Evolutionary conservation across 2,113 vertebrate species (phyloP), one percentile per base, ranked within the genome.

Genomic region (Ictidomys tridecemlineatus): DNA sequence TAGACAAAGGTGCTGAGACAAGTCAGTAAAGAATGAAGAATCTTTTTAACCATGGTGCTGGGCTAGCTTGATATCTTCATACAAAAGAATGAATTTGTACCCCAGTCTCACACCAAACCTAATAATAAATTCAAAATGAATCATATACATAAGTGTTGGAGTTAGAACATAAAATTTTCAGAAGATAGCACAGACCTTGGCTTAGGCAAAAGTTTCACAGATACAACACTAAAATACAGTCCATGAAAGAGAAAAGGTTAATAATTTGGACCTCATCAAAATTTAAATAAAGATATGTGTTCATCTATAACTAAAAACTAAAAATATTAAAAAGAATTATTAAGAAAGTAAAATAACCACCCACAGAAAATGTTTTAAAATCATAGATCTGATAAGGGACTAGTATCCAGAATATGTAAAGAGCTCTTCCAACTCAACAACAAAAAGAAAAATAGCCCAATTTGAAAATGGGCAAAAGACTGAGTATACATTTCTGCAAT

Each of bases 291-390:
- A 45, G 45, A 45, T 45, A 45, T 45, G 45, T 45, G 45, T 9
- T 8, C 45, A 45, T 45, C 45, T 45, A 9, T 45, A 45, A 45
- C 45, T 45, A 45, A 45, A 45, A 45, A 45, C 45, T 45, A 45
- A 45, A 45, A 45, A 45, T 45, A 45, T 45, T 91, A 91, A 95
- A 28, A 45, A 17, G 58, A 28, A 65, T 53, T 32, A 45, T 83
- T 65, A 69, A 87, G 76, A 90, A 90, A 34, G 22, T 69, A 37
- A 90, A 80, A 61, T 73, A 20, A n/a, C 22, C 42, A 32, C 24
- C 8, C 34, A 69, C 8, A 53, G 37, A 95, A 95, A 84, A 84
- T 42, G 69, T 37, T 94, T 93, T 51, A 18, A 79, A 88, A 37
- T 78, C 11, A n/a, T 26, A 80, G 48, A 65, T 61, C n/a, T 45